These are phyloP conservation scores for Malurus cyaneus DNA, from an alignment of 2,113 vertebrate genomes.

Conservation along the genomic window DNA sequence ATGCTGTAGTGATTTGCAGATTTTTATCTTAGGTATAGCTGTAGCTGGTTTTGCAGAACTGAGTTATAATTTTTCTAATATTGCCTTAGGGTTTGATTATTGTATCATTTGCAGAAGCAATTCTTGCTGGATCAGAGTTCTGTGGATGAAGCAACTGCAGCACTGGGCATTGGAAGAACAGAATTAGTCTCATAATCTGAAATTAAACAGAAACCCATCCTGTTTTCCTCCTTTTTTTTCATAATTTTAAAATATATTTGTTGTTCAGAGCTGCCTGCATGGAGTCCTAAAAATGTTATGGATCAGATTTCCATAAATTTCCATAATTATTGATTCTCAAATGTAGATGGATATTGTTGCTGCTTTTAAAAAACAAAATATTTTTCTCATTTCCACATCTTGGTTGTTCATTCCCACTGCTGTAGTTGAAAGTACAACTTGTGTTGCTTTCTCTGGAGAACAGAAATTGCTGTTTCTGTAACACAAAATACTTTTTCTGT, in stretches of 20 bases:
- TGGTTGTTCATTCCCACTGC: background rate
- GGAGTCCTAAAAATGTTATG: background rate
- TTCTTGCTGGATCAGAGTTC: background rate
- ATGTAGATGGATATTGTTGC: background rate
- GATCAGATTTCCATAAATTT: background rate
- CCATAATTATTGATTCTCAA: background rate
- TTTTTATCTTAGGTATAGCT: background rate
- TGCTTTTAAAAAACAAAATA: background rate
- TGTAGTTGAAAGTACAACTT: background rate
- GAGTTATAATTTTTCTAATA: background rate
- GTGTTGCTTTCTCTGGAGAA: background rate
- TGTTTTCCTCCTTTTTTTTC: background rate
- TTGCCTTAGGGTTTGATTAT: background rate
- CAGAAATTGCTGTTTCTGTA: background rate
- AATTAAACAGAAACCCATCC: background rate
- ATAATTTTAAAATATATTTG: background rate
- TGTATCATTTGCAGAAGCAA: background rate
- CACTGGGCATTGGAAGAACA: background rate
- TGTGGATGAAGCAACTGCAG: background rate
- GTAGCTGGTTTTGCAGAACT: background rate
- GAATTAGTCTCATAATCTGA: background rate
- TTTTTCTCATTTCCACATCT: background rate
- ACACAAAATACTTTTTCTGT: background rate
- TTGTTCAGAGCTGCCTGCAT: background rate
- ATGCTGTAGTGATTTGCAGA: background rate